Conservation (phyloP, 2,113 vertebrate species). For the Falco punctatus region DNA sequence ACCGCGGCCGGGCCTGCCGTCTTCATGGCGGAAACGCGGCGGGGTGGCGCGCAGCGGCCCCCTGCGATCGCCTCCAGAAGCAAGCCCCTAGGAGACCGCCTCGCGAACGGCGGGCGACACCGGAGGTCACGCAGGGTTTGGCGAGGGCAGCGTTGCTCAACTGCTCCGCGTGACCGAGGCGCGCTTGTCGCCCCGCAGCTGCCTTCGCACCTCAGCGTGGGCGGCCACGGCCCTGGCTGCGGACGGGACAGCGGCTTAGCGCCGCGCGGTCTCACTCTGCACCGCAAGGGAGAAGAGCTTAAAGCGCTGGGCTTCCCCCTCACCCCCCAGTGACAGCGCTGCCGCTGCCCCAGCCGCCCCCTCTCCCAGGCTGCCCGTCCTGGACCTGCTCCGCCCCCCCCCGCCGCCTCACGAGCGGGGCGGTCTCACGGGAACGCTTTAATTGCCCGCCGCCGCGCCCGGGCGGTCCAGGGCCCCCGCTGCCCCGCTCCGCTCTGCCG, state of each 20-base stretch:
- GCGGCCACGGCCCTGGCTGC: no score
- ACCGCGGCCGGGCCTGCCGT: background rate
- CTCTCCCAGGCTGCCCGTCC: no score
- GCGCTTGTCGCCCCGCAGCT: background rate
- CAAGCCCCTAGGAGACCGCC: background rate
- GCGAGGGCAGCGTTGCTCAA: background rate
- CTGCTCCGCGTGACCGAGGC: accelerated
- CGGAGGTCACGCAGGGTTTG: background rate
- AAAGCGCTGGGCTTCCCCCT: no score
- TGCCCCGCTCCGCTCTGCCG: background rate
- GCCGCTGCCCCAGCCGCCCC: no score
- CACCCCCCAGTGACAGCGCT: background rate
- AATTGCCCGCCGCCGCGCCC: accelerated
- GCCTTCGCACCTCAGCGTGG: background rate
- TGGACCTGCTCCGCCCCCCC: background rate
- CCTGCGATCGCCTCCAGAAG: background rate
- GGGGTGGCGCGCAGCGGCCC: background rate
- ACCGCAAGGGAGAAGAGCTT: background rate
- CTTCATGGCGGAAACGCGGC: background rate
- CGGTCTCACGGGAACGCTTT: background rate
- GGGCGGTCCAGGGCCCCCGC: accelerated
- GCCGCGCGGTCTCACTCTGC: accelerated
- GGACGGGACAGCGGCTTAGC: no score
- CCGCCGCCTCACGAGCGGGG: no score
- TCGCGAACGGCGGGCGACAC: background rate